These are phyloP conservation scores for Pantherophis vulpinus DNA, from an alignment of 2,797 vertebrate genomes.

Conservation along the genomic window DNA sequence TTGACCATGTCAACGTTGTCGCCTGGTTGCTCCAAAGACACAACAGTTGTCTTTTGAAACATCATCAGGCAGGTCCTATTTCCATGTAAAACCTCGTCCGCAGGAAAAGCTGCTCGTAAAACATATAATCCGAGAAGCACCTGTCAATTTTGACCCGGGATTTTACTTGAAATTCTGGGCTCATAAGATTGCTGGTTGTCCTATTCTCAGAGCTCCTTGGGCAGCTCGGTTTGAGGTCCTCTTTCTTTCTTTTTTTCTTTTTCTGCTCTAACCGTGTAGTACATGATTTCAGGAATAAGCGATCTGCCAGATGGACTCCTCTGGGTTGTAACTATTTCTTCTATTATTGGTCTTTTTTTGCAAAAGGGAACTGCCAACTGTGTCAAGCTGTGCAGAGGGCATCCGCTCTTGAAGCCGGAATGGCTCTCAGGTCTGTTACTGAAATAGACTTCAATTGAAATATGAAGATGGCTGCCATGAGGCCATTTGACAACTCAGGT, in stretches of 20 bases:
- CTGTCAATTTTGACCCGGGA: slow-evolving; percentile 1
- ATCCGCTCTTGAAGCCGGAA: slow-evolving; percentile 46
- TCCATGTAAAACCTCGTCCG: not conserved
- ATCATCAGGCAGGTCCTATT: not conserved
- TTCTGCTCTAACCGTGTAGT: not conserved
- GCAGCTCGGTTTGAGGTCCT: not conserved
- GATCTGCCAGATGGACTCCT: not conserved
- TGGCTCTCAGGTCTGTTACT: slow-evolving; percentile 14
- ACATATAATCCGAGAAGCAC: not conserved
- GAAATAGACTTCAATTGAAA: slow-evolving; percentile 20
- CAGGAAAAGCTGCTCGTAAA: not conserved
- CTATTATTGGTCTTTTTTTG: slow-evolving; percentile 33
- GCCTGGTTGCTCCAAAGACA: not conserved
- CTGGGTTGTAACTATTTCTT: slow-evolving; percentile 32
- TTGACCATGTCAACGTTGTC: not conserved
- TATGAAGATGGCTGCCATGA: slow-evolving; percentile 38
- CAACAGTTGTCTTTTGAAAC: not conserved
- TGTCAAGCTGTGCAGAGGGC: slow-evolving; percentile 21
- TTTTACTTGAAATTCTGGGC: not conserved
- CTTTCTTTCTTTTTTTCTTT: not conserved
- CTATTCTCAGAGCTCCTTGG: fast-evolving
- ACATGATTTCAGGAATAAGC: slow-evolving; percentile 8
- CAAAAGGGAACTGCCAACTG: slow-evolving; percentile 17
- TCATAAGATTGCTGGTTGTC: not conserved
- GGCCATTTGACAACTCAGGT: slow-evolving; percentile 36